Evolutionary conservation across 2,888 invertebrate genomes (phyloP), one percentile per base, ranked within the genome.

Genomic region (Rhingia campestris): DNA sequence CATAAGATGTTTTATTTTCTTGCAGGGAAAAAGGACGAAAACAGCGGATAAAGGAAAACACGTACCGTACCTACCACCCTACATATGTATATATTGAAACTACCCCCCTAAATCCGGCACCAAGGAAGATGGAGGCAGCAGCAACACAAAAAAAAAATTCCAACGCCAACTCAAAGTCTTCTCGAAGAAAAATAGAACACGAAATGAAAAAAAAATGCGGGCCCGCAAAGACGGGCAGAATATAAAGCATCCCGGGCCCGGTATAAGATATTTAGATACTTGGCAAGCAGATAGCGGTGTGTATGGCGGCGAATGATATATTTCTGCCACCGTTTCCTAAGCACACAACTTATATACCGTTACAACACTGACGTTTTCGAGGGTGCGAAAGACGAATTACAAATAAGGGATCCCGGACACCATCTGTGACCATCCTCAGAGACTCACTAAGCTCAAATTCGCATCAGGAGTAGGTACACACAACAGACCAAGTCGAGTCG

Each of bases 1-100:
- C 89, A 89, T 90, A 90, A 90, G 89, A 89, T 90, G 89, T 88
- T 90, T 89, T 89, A 89, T 88, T 88, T 89, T 84, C 79, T 74
- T 84, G 61, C 72, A 56, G 59, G 61, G 47, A 82, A 73, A 79
- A 84, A 84, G 79, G 84, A 74, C 74, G 74, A 84, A 69, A 73
- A 75, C 74, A 79, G 63, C 59, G 84, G 84, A 84, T 84, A 84
- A 79, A 84, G 74, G 58, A 70, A 84, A 79, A 84, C 79, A 84
- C 77, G 63, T 67, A 59, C 53, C 53, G 79, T 74, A 84, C 77
- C 56, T 67, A 59, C 53, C 53, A 70, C 37, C 56, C 43, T 67
- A 59, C 56, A 59, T 58, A 33, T 41, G 12, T 45, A 45, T 39
- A 7, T 58, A 63, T 45, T 63, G 43, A 64, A 30, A 63, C 70